Evolutionary conservation across 2,113 vertebrate species (phyloP), one percentile per base, ranked within the genome.

Genomic region (Oenanthe oenanthe): DNA sequence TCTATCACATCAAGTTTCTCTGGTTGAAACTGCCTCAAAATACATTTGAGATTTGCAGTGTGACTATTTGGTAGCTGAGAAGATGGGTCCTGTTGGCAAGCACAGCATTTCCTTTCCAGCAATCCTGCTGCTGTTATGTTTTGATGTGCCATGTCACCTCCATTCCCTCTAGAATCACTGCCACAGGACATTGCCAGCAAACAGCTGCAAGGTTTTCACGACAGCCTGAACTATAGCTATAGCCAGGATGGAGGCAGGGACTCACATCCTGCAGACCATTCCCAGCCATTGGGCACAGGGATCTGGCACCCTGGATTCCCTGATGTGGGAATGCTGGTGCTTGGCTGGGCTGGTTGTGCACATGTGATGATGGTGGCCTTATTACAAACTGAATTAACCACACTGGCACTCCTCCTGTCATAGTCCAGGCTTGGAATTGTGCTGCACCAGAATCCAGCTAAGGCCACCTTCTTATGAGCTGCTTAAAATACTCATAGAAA

Each of bases 211-310:
- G 32, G 60, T 47, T 87, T 84, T 29, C 26, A 58, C 76, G 63
- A 80, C 50, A 87, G 73, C 65, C 43, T 31, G 60, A 67, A 25
- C 47, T 47, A 32, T 2, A 83, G 65, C 80, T 78, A 2, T 2
- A 63, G 80, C 65, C 53, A 61, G 61, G 17, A 56, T 22, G n/a
- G 51, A 76, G 21, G 60, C 72, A 78, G 51, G 42, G 43, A 47
- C 36, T 67, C 0, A 0, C 5, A 26, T 45, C 54, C 32, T 22
- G 1, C 60, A 38, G 54, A 45, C 47, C 1, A 3, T 67, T 73
- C 63, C 58, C 42, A 86, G 65, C 25, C 65, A 28, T 3, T 8
- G 1, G 8, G n/a, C 32, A 28, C 51, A 38, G 53, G 42, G 32
- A 61, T 31, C 17, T 73, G 66, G 47, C 38, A 48, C 20, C 40